These are phyloP conservation scores for Streptopelia turtur DNA, from an alignment of 2,797 vertebrate genomes.

Conservation along the genomic window DNA sequence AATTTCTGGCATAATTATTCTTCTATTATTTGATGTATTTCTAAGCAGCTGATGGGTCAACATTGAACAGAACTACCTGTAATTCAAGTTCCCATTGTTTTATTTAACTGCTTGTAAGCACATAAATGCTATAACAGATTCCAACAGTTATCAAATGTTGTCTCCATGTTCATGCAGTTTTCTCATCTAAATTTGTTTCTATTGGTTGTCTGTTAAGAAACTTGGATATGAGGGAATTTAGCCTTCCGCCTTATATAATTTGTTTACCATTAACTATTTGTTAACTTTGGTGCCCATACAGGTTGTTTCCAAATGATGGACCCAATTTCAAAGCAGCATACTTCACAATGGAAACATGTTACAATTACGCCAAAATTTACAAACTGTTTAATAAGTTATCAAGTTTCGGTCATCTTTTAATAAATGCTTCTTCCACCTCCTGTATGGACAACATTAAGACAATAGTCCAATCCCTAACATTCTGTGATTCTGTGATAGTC, in stretches of 20 bases:
- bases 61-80: conserved; percentile 66
- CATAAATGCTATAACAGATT: background rate
- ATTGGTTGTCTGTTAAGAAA: background rate
- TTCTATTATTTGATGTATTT: conserved; percentile 49
- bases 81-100: conserved; percentile 64
- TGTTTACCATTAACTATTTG: background rate
- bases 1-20: conserved; percentile 24
- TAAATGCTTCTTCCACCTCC: too few species aligned
- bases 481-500: too few species aligned
- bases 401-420: too few species aligned
- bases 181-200: background rate
- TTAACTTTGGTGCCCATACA: background rate
- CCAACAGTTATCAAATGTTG: conserved; percentile 3
- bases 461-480: too few species aligned
- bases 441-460: too few species aligned
- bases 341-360: too few species aligned
- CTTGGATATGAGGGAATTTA: background rate
- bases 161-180: background rate
- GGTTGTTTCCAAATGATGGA: too few species aligned
- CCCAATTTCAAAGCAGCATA: too few species aligned
- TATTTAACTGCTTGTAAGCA: conserved; percentile 28
- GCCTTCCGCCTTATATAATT: background rate
- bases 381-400: too few species aligned
- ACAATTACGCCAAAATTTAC: too few species aligned
- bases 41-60: conserved; percentile 55